Conservation (phyloP, 2,888 invertebrate species). For the Cerceris rybyensis region DNA sequence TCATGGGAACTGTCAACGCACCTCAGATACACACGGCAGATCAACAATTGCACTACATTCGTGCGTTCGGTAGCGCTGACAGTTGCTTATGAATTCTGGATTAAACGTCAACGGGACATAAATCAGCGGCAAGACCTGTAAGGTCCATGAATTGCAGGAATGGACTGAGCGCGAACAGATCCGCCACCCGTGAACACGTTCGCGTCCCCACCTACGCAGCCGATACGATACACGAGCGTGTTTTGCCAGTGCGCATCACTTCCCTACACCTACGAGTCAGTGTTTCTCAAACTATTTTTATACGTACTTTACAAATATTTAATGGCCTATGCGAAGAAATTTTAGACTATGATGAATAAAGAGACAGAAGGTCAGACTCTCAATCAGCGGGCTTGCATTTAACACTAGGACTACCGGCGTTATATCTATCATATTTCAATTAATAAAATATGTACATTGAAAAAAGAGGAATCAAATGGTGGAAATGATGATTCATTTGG, state of each 20-base stretch:
- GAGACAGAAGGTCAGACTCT: too few species aligned
- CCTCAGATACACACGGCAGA: conserved; percentile 25
- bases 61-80: conserved; percentile 26
- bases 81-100: conserved; percentile 42
- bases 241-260: conserved; percentile 23
- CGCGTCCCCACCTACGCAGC: conserved; percentile 55
- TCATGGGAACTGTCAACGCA: neutral
- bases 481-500: too few species aligned
- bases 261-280: conserved; percentile 31
- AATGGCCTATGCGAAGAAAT: too few species aligned
- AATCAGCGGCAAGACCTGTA: conserved; percentile 57
- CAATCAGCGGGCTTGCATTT: too few species aligned
- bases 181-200: conserved; percentile 57
- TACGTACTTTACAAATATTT: neutral
- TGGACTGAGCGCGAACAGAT: conserved; percentile 68
- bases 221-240: conserved; percentile 30
- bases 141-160: conserved; percentile 67
- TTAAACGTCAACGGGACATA: conserved; percentile 46
- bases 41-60: conserved; percentile 33
- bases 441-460: too few species aligned
- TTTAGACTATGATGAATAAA: too few species aligned
- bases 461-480: too few species aligned
- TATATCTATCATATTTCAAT: too few species aligned
- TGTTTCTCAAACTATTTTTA: conserved; percentile 33
- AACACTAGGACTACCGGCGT: too few species aligned